A percentile compares a stretch with the other conserved stretches of the same genome.
Conservation (phyloP, 37 sponge, comb jelly and placozoan genomes). For the Cliona cf. orientalis region DNA sequence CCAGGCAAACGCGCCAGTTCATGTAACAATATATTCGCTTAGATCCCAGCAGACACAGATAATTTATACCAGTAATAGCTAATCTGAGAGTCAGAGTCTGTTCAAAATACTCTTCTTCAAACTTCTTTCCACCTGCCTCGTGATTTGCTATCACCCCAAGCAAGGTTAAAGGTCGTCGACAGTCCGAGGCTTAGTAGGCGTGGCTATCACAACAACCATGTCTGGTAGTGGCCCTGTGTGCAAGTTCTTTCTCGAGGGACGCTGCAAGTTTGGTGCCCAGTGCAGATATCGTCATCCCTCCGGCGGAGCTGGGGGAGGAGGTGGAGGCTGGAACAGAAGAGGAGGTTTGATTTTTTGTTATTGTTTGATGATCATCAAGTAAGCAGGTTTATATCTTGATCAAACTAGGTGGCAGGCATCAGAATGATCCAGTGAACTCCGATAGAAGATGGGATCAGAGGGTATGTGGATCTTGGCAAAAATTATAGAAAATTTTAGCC, state of each 20-base stretch:
- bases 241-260: constrained; percentile 27
- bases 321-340: background rate
- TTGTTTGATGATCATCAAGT: background rate
- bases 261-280: constrained; percentile 28
- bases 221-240: background rate
- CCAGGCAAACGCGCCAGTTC: no score
- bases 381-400: background rate
- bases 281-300: constrained; percentile 30
- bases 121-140: no score
- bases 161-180: background rate
- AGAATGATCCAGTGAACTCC: background rate
- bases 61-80: no score
- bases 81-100: background rate
- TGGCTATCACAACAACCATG: no score
- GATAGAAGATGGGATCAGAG: constrained; percentile 10
- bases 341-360: background rate
- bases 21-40: no score
- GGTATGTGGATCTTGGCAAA: background rate
- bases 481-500: background rate
- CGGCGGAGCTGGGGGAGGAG: background rate
- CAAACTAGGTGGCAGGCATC: background rate
- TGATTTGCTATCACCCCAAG: no score
- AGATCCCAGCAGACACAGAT: no score
- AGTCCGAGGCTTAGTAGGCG: background rate
- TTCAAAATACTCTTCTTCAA: background rate